Evolutionary conservation across 2,888 invertebrate genomes (phyloP).

Genomic region (Eucera pruinosa): DNA sequence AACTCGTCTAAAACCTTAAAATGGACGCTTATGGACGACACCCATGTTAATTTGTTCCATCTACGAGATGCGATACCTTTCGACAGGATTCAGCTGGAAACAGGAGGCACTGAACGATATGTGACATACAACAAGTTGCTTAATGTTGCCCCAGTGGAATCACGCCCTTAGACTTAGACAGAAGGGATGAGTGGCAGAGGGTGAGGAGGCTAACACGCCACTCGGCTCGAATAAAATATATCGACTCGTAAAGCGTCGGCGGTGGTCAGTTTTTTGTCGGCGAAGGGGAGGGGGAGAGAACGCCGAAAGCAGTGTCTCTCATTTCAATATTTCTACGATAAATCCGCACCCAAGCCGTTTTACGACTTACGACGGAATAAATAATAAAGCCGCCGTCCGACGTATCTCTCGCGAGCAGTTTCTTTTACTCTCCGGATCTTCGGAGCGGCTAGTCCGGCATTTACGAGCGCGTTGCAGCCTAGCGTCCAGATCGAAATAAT

Average conservation of each 20-base stretch:
- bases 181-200: slow-evolving; percentile 13
- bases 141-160: no score
- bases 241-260: slow-evolving; percentile 70
- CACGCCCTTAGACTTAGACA: neutral
- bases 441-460: slow-evolving; percentile 61
- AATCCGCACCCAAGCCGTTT: slow-evolving; percentile 77
- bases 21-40: no score
- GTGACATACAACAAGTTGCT: no score
- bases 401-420: slow-evolving; percentile 46
- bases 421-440: slow-evolving; percentile 21
- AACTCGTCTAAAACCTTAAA: no score
- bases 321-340: slow-evolving; percentile 83
- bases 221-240: slow-evolving; percentile 65
- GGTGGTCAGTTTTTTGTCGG: slow-evolving; percentile 61
- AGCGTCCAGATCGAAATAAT: slow-evolving; percentile 67
- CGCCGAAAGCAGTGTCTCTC: slow-evolving; percentile 72
- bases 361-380: slow-evolving; percentile 80
- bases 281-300: slow-evolving; percentile 9
- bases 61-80: no score
- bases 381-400: slow-evolving; percentile 72
- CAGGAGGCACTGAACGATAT: no score
- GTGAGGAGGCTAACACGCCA: slow-evolving; percentile 24
- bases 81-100: no score
- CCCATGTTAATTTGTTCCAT: no score
- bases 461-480: slow-evolving; percentile 73